Conservation (phyloP, 1,140 invertebrate species). For the Plutomurus gul region DNA sequence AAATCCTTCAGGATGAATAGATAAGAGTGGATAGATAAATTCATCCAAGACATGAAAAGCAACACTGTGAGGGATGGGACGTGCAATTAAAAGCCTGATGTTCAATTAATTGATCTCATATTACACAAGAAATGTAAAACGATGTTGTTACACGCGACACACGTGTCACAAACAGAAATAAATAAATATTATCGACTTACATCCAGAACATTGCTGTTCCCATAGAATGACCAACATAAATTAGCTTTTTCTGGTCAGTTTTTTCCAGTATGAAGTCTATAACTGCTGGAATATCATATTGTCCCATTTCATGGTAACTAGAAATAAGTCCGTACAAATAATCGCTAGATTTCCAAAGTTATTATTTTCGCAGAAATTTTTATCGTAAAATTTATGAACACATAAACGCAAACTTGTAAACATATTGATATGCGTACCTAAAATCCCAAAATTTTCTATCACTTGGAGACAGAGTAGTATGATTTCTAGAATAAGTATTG, state of each 20-base stretch:
- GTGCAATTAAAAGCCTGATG: too few species aligned
- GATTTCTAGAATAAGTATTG: constrained; percentile 59
- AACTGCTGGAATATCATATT: constrained; percentile 64
- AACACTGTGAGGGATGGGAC: too few species aligned
- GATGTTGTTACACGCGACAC: too few species aligned
- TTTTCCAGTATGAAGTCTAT: constrained; percentile 61
- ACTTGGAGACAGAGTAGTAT: constrained; percentile 52
- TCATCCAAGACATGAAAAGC: too few species aligned
- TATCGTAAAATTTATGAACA: background rate
- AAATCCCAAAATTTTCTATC: constrained; percentile 56
- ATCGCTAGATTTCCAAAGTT: background rate
- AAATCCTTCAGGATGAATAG: too few species aligned
- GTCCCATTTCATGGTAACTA: constrained; percentile 57
- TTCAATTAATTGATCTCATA: too few species aligned
- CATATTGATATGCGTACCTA: constrained; percentile 47
- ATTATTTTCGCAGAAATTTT: background rate
- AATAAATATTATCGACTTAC: too few species aligned
- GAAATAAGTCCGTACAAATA: background rate
- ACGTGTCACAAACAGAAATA: too few species aligned
- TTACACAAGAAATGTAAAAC: too few species aligned
- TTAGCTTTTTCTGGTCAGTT: constrained; percentile 58
- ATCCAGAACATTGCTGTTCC: constrained; percentile 60
- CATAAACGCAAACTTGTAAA: background rate
- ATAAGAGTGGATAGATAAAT: too few species aligned
- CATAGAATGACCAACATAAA: constrained; percentile 63